Base-by-base conservation (phyloP, 1,140 invertebrate genomes). In the Bombus difficillimus region DNA sequence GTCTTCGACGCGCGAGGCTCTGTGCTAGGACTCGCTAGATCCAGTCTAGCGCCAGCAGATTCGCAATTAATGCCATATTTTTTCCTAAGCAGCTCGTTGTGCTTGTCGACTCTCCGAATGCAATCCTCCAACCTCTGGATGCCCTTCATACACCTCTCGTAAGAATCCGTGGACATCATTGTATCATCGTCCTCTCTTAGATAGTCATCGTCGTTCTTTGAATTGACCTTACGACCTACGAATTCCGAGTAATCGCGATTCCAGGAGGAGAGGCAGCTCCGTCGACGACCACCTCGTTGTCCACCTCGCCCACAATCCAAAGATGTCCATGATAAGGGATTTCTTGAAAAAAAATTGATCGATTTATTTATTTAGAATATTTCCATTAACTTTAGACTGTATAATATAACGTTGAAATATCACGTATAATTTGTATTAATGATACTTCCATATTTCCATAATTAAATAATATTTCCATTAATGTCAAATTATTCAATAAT, bases 41-140 rank as follows among this genome's bases (percentile, higher is more conserved):
- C 43, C 25, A 47, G 85, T 93, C 89, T 93, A 93, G 92, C 90
- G 90, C 89, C 91, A 92, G 92, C 85, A 92, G 92, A 92, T 83
- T 88, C 92, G 62, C 88, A 81, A 12, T 83, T 75, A 74, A 92
- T 87, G 12, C 88, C 89, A 34, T 92, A 93, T 76, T 88, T 93
- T 57, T 91, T 87, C 9, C 79, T 87, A 12, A 93, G 90, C 47
- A 87, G 43, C 57, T 87, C 87, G 53, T 93, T 92, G 28, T 94
- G 92, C 32, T 71, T 83, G 74, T 88, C 89, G 15, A 90, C 87
- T 15, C 88, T 91, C 1, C 80, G 86, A 22, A 94, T 91, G 75
- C 92, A 93, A 41, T 90, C 83, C 74, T 94, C 92, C 77, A 94
- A 77, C 74, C 92, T 90, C 72, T 91, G 89, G 32, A 94, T 93